Conservation (phyloP, 1,140 invertebrate species). For the Drosophila cardini region DNA sequence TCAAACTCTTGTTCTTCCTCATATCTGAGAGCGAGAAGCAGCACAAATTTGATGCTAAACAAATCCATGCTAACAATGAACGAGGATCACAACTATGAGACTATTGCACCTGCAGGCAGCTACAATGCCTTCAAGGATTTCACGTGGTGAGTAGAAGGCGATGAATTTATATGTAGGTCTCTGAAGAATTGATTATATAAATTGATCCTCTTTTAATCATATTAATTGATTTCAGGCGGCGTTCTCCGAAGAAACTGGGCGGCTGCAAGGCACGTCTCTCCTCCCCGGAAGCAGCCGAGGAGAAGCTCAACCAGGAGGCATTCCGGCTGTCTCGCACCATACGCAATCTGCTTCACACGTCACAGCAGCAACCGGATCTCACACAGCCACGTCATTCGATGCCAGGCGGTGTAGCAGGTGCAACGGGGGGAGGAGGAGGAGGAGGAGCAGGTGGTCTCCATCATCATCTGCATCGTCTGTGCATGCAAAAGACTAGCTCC, state of each 20-base stretch:
- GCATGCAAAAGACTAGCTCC: conserved; percentile 59
- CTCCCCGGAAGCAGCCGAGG: conserved; percentile 85
- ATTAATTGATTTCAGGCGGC: conserved; percentile 60
- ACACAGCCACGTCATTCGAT: conserved; percentile 79
- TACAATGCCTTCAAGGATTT: conserved; percentile 85
- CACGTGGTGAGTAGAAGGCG: conserved; percentile 83
- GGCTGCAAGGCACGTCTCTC: conserved; percentile 57
- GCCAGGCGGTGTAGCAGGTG: conserved; percentile 26
- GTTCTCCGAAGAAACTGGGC: conserved; percentile 73
- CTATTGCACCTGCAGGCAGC: conserved; percentile 69
- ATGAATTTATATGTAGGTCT: not conserved
- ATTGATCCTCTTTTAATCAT: not conserved
- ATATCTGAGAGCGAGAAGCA: conserved; percentile 84
- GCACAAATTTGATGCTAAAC: conserved; percentile 76
- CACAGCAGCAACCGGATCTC: conserved; percentile 87
- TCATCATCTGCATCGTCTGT: conserved; percentile 47
- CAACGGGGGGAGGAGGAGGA: too few relatives aligned
- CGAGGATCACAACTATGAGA: conserved; percentile 74
- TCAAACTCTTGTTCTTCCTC: conserved; percentile 33
- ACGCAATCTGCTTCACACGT: conserved; percentile 87
- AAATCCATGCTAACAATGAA: conserved; percentile 73
- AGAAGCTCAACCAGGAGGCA: conserved; percentile 89
- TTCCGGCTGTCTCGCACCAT: conserved; percentile 88
- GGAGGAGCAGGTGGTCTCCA: too few relatives aligned
- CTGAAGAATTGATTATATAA: not conserved